Evolutionary conservation across 1,140 invertebrate genomes (phyloP).

Genomic region (Trinorchestia longiramus): DNA sequence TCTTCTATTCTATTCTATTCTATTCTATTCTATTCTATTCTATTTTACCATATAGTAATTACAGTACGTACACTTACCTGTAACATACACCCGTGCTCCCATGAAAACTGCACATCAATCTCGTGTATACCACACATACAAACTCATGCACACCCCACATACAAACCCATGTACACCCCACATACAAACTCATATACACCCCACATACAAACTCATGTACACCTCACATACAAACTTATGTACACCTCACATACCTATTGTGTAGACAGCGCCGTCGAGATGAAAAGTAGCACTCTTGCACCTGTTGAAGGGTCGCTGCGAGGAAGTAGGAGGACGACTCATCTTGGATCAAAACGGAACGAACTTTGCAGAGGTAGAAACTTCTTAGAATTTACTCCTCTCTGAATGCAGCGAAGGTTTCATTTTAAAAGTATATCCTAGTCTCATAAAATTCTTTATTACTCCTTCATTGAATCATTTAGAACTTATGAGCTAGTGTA

Average conservation of each 20-base stretch:
- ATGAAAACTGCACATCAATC: constrained; percentile 54
- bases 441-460: not conserved
- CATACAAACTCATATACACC: not conserved
- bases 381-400: not conserved
- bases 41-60: too few relatives aligned
- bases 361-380: not conserved
- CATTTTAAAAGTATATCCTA: not conserved
- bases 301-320: constrained; percentile 62
- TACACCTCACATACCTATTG: constrained; percentile 62
- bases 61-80: not conserved
- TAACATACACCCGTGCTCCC: constrained; percentile 51
- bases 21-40: too few relatives aligned
- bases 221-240: not conserved
- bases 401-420: not conserved
- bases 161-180: not conserved
- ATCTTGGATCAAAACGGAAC: not conserved
- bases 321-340: not conserved
- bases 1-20: too few relatives aligned
- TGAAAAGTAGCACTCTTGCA: constrained; percentile 67
- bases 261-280: constrained; percentile 65
- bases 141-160: not conserved
- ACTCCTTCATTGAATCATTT: not conserved
- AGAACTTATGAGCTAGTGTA: not conserved
- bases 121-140: not conserved
- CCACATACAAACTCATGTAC: not conserved